phyloP scores from a whole-genome alignment of 1,140 invertebrate species.

The Acyrthosiphon pisum region DNA sequence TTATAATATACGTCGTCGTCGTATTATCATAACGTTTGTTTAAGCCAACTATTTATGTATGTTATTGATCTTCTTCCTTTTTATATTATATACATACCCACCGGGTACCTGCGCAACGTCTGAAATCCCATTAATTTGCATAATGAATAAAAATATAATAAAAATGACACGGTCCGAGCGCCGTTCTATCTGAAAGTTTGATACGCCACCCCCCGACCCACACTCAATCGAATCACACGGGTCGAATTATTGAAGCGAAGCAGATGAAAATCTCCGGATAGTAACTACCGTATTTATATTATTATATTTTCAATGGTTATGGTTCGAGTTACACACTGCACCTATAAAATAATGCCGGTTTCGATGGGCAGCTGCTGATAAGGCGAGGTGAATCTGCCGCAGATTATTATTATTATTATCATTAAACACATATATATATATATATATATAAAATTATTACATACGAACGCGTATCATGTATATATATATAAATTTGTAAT shows the following conservation, averaged over 20 bases:
- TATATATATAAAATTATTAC: not conserved
- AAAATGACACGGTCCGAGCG: not conserved
- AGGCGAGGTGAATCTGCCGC: slow-evolving; percentile 24
- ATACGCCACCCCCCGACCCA: not conserved
- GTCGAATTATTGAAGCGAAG: not conserved
- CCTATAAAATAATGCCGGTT: not conserved
- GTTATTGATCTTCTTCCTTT: not conserved
- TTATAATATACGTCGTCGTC: too few relatives aligned
- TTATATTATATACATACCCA: not conserved
- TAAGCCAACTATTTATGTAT: not conserved
- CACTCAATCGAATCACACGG: not conserved
- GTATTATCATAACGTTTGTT: not conserved
- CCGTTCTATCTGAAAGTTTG: slow-evolving; percentile 11
- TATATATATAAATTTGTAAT: not conserved
- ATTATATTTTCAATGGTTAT: slow-evolving; percentile 35
- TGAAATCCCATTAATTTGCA: not conserved
- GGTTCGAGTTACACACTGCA: slow-evolving; percentile 37
- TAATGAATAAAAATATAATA: slow-evolving; percentile 11
- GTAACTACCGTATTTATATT: slow-evolving; percentile 50
- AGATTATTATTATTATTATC: not conserved
- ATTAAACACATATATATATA: not conserved
- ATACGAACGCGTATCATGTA: not conserved
- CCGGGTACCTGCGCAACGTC: not conserved
- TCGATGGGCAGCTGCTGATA: slow-evolving; percentile 37
- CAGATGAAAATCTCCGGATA: slow-evolving; percentile 13